phyloP scores from a whole-genome alignment of 2,797 vertebrate species.

The Ataeniobius toweri region DNA sequence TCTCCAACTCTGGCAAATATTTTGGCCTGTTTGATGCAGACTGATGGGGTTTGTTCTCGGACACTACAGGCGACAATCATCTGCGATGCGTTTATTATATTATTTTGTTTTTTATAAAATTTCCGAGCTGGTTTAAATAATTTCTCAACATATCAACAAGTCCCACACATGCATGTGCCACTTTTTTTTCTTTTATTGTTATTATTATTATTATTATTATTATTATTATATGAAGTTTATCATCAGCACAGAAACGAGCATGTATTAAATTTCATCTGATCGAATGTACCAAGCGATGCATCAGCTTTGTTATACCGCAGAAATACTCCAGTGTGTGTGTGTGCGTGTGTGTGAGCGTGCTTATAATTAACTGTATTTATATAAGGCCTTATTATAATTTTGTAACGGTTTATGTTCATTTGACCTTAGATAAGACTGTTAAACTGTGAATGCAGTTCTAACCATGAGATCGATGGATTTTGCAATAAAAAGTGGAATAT shows the following conservation, averaged over 20 bases:
- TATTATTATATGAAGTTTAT: constrained; percentile 32
- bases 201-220: constrained; percentile 23
- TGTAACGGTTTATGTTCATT: constrained; percentile 26
- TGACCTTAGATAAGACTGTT: constrained; percentile 61
- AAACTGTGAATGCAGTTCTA: constrained; percentile 57
- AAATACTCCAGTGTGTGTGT: constrained; percentile 8
- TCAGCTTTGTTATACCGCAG: constrained; percentile 18
- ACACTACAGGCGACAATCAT: constrained; percentile 20
- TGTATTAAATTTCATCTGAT: constrained; percentile 55
- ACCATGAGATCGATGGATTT: constrained; percentile 48
- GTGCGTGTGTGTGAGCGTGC: neutral
- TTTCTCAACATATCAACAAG: constrained; percentile 50
- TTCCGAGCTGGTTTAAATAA: constrained; percentile 2
- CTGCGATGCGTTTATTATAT: neutral
- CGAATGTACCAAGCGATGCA: constrained; percentile 69
- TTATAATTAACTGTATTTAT: constrained; percentile 47
- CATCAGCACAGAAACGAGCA: constrained; percentile 43
- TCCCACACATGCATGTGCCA: constrained; percentile 71
- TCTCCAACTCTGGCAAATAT: constrained; percentile 83
- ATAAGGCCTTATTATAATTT: constrained; percentile 55
- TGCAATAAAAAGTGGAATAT: constrained; percentile 68
- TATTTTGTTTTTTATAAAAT: constrained; percentile 7
- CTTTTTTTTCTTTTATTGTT: constrained; percentile 61
- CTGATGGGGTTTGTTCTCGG: constrained; percentile 39
- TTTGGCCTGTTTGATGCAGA: constrained; percentile 84